Evolutionary conservation across 1,140 invertebrate genomes (phyloP).

Genomic region (Macrosteles quadrilineatus): DNA sequence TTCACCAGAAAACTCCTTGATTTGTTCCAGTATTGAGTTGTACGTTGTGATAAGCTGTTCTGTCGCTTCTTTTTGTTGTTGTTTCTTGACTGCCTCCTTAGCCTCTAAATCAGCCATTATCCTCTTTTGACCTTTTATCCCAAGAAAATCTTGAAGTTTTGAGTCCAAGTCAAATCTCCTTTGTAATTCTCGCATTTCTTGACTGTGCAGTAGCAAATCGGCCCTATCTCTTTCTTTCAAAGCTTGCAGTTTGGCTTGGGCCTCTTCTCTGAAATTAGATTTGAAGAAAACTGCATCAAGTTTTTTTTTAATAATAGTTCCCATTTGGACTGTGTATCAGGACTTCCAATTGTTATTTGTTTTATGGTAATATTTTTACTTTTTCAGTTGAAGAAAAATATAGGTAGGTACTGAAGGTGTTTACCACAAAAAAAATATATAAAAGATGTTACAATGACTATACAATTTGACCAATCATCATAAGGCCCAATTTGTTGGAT

Average conservation of each 20-base stretch:
- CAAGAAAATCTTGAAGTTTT: conserved; percentile 82
- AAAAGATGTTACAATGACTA: no score
- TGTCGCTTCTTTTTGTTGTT: conserved; percentile 64
- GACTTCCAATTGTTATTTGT: no score
- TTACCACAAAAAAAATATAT: no score
- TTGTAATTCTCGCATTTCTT: conserved; percentile 84
- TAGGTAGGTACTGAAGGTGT: no score
- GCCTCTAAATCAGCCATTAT: conserved; percentile 73
- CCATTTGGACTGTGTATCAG: no score
- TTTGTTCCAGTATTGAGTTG: conserved; percentile 71
- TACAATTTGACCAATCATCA: no score
- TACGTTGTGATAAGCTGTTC: conserved; percentile 69
- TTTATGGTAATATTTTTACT: no score
- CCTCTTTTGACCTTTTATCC: conserved; percentile 73
- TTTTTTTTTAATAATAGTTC: no score
- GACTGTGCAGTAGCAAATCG: conserved; percentile 59
- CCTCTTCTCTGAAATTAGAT: conserved; percentile 62
- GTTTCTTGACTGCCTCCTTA: conserved; percentile 65
- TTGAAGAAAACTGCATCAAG: no score
- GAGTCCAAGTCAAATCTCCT: conserved; percentile 81
- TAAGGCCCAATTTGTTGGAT: no score
- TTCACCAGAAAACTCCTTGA: conserved; percentile 66
- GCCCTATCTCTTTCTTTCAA: conserved; percentile 67
- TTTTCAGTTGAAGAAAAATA: no score
- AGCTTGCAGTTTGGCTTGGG: conserved; percentile 77